Base-by-base conservation (phyloP, 2,888 invertebrate species). In the Chrysomela aeneicollis region DNA sequence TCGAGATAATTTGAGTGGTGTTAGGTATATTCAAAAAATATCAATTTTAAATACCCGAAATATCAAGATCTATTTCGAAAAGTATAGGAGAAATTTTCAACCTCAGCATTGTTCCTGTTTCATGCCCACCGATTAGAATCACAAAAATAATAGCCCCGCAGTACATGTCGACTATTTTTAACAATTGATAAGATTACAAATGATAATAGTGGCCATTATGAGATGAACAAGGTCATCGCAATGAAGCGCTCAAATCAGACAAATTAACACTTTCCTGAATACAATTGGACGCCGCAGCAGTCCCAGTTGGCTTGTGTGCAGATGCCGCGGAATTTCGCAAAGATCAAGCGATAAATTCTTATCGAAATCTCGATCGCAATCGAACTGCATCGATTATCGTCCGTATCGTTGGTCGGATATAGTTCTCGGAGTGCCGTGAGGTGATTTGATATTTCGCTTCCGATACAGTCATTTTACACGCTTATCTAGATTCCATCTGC, bases 111-210 rank as follows among this genome's bases (percentile, higher is more conserved):
- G n/a, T n/a, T n/a, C n/a, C n/a, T n/a, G n/a, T 26, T 26, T 26
- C 26, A 26, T 26, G 3, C 26, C 26, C 26, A 6, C 3, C 4
- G 26, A 59, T 55, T 47, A 47, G 59, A 63, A 63, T 53, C 47
- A 53, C 59, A 63, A 62, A n/a, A n/a, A 59, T 62, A 66, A 59
- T 54, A 32, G 55, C 17, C 47, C 54, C 47, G 22, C 35, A 32
- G 50, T 66, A 64, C 66, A 70, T 42, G 15, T 15, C 73, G 61
- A 51, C 35, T 64, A 70, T 77, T 76, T 78, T 76, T 77, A 76
- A 78, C 74, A 71, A 71, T 70, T 76, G 80, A 80, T 80, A 79
- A 80, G 79, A 80, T 80, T 79, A 77, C 71, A 71, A 42, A 61
- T 70, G 77, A 77, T 77, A 74, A 71, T 76, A 68, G 54, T 68